Base-by-base conservation (phyloP, 2,113 vertebrate genomes). In the Oncorhynchus keta region DNA sequence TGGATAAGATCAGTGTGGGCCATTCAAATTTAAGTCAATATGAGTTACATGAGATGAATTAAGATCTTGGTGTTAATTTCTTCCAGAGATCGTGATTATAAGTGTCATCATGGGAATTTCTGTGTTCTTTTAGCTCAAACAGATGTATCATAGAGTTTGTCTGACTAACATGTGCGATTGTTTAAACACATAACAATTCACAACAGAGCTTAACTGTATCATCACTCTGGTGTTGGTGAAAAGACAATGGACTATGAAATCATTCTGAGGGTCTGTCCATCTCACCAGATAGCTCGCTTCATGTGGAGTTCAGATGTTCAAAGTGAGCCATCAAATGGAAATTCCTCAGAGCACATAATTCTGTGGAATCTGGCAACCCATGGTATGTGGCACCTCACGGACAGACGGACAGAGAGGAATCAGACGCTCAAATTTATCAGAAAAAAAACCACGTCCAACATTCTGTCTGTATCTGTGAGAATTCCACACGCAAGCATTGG, bases 271-370 rank as follows among this genome's bases (percentile, higher is more conserved):
- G 73, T 48, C 30, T 20, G 70, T 48, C 32, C 4, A 26, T 55
- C 51, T 71, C 64, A 35, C n/a, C 26, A 5, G 28, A 13, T 49
- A 70, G 18, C 28, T 2, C 2, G 64, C 28, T 68, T 68, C 67
- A 68, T 68, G 67, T 68, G 67, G 30, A 39, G 30, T 32, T 68
- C 67, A 45, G 32, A 68, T 68, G 67, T 68, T 68, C 18, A 18
- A 39, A 80, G 59, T 73, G 79, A 81, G 76, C 86, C 76, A 81
- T 85, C 79, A 73, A 77, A 81, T 61, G 67, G 66, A 87, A 86
- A 90, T 87, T 83, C 82, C 81, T 80, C 79, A 30, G 45, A 75
- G 67, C 68, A 72, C 80, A 88, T 84, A 65, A 81, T 82, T 87
- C 74, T 85, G 76, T 64, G 6, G 22, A 78, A 76, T 72, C 76